phyloP scores from a whole-genome alignment of 2,797 vertebrate genomes.

The Pseudomugil gertrudae region DNA sequence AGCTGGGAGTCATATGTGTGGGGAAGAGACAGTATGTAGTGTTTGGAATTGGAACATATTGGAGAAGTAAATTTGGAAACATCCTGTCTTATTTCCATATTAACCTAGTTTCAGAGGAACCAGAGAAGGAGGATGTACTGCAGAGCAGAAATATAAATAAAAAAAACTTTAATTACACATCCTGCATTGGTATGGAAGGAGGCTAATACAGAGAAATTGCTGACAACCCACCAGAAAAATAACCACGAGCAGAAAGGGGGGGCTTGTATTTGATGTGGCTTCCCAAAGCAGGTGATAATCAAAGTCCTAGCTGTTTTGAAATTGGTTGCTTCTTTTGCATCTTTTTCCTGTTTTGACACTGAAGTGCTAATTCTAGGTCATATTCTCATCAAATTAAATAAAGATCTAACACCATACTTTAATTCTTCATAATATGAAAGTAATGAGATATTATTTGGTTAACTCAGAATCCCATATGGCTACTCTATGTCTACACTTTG shows the following conservation, averaged over 20 bases:
- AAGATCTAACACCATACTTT: constrained; percentile 38
- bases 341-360: constrained; percentile 7
- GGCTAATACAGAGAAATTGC: constrained; percentile 60
- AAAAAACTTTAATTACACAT: constrained; percentile 61
- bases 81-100: constrained; percentile 58
- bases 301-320: constrained; percentile 10
- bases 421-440: constrained; percentile 49
- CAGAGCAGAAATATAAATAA: constrained; percentile 10
- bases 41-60: constrained; percentile 23
- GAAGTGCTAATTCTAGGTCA: neutral
- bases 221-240: constrained; percentile 58
- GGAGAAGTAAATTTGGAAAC: constrained; percentile 34
- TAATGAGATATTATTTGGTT: constrained; percentile 51
- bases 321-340: constrained; percentile 8
- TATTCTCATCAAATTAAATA: neutral
- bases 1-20: neutral
- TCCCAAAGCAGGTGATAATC: constrained; percentile 16
- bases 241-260: constrained; percentile 38
- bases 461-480: constrained; percentile 24
- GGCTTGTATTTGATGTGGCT: constrained; percentile 21
- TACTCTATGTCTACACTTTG: constrained; percentile 20
- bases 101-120: constrained; percentile 59
- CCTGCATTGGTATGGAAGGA: constrained; percentile 29
- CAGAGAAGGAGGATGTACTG: constrained; percentile 17
- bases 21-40: neutral